Conservation (phyloP, 2,888 invertebrate species). For the Archips crataeganus region DNA sequence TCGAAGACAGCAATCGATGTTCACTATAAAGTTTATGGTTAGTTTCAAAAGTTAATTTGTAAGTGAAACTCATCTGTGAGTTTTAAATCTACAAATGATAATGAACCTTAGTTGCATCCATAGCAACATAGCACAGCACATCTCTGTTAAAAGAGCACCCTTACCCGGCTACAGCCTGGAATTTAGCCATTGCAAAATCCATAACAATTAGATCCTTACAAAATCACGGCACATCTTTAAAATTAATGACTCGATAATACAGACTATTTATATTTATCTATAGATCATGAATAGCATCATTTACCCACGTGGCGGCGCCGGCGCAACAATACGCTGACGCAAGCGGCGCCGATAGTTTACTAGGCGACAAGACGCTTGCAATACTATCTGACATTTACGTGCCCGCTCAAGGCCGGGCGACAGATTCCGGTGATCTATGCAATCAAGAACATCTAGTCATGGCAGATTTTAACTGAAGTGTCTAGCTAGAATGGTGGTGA, state of each 20-base stretch:
- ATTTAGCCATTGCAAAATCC: too few relatives aligned
- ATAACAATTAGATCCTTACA: too few relatives aligned
- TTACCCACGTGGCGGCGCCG: constrained; percentile 21
- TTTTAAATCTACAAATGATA: too few relatives aligned
- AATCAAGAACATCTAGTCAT: background rate
- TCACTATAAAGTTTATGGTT: too few relatives aligned
- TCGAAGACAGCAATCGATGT: too few relatives aligned
- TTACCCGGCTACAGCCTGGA: too few relatives aligned
- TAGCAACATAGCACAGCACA: too few relatives aligned
- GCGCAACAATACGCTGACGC: constrained; percentile 60
- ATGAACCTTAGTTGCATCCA: too few relatives aligned
- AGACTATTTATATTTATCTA: background rate
- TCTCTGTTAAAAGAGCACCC: too few relatives aligned
- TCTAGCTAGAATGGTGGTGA: background rate
- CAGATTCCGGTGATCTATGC: constrained; percentile 13
- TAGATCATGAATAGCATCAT: constrained; percentile 28
- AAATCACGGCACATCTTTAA: background rate
- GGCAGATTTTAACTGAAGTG: background rate
- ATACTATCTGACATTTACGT: constrained; percentile 70
- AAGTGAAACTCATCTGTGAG: too few relatives aligned
- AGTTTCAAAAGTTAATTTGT: too few relatives aligned
- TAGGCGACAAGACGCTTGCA: constrained; percentile 74
- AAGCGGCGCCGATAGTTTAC: constrained; percentile 72
- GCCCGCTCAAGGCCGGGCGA: constrained; percentile 48
- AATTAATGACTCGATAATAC: background rate